These are phyloP conservation scores for Emydoidea blandingii DNA, from an alignment of 2,797 vertebrate genomes.

Conservation along the genomic window DNA sequence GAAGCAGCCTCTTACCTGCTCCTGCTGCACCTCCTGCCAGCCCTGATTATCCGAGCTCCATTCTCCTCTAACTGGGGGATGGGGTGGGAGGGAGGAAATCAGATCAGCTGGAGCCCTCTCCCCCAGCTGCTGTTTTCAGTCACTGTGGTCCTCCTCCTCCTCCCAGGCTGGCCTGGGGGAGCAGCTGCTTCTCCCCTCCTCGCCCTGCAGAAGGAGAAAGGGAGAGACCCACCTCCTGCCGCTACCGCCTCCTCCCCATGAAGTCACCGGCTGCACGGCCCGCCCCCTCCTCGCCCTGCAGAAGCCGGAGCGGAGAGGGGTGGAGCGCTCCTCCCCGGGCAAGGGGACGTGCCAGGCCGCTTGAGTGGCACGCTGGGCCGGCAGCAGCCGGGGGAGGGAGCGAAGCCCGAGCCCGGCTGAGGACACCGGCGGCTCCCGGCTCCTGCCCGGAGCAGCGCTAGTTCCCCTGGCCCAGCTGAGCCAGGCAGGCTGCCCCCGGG, in stretches of 20 bases:
- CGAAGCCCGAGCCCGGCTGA: neutral
- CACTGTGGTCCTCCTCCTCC: constrained; percentile 43
- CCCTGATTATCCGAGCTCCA: constrained; percentile 77
- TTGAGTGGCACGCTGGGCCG: neutral
- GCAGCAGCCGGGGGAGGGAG: neutral
- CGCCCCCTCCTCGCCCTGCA: constrained; percentile 43
- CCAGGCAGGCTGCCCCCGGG: too few relatives aligned
- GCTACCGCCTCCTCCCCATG: constrained; percentile 57
- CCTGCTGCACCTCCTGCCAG: constrained; percentile 20
- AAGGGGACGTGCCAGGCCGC: neutral
- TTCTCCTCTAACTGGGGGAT: constrained; percentile 47
- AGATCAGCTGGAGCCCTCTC: constrained; percentile 52
- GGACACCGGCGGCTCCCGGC: too few relatives aligned
- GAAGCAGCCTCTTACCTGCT: constrained; percentile 48
- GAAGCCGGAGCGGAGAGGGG: neutral
- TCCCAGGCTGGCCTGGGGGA: constrained; percentile 42
- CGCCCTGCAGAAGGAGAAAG: constrained; percentile 41
- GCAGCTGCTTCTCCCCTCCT: constrained; percentile 46
- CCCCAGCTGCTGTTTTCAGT: constrained; percentile 65
- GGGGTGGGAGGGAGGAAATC: neutral
- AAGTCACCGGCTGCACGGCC: constrained; percentile 72
- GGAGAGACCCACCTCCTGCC: constrained; percentile 48
- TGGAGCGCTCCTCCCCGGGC: neutral
- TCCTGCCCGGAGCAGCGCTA: too few relatives aligned
- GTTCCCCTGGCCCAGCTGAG: too few relatives aligned